Percentiles rank a stretch among this genome's conserved stretches.
Conservation (phyloP, 2,888 invertebrate genomes). For the Tenodera sinensis region DNA sequence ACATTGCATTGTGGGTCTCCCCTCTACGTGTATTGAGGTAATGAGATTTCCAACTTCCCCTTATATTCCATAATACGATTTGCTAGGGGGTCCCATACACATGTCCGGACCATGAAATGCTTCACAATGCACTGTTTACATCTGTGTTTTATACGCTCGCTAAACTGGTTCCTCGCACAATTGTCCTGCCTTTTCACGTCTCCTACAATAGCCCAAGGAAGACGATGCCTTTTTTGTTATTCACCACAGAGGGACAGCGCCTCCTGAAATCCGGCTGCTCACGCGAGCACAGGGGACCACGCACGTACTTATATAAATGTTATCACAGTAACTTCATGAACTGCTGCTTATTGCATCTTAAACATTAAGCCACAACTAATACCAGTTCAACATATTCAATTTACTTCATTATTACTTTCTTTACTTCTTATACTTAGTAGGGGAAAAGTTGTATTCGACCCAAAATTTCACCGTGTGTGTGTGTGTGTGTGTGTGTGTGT, state of each 20-base stretch:
- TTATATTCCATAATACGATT: background rate
- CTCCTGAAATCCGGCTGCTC: background rate
- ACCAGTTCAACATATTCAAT: too few relatives aligned
- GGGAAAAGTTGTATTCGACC: too few relatives aligned
- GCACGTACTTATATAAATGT: background rate
- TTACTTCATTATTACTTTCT: too few relatives aligned
- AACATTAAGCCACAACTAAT: too few relatives aligned
- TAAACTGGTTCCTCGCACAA: background rate
- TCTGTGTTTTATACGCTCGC: background rate
- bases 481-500: too few relatives aligned
- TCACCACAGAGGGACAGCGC: background rate
- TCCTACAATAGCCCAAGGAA: background rate
- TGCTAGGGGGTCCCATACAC: background rate
- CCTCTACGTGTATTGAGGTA: background rate
- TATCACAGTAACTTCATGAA: background rate
- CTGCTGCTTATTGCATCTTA: background rate
- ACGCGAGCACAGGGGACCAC: background rate
- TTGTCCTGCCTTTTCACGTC: background rate
- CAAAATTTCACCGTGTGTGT: too few relatives aligned
- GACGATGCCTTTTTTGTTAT: background rate
- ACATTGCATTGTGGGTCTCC: background rate
- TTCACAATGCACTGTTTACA: slow-evolving; percentile 4
- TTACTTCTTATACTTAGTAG: too few relatives aligned
- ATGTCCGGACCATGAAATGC: background rate
- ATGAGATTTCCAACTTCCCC: background rate